These are phyloP conservation scores for Isotomurus palustris DNA, from an alignment of 2,888 invertebrate species.

Conservation along the genomic window DNA sequence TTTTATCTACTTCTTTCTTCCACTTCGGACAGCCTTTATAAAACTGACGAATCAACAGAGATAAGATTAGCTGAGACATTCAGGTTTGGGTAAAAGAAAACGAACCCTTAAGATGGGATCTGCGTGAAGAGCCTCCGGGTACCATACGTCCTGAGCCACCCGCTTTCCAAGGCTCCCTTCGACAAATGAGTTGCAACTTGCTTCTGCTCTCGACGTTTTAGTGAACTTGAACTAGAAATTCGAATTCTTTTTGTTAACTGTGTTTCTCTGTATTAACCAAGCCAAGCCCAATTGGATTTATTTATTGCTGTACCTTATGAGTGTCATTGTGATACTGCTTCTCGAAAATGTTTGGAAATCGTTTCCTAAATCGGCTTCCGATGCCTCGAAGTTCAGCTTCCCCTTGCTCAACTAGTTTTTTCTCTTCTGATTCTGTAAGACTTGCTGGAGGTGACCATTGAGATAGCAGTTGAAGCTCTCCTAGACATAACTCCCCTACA, in stretches of 20 bases:
- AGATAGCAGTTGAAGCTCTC: conserved; percentile 54
- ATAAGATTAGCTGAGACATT: conserved; percentile 32
- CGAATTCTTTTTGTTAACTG: neutral
- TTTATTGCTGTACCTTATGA: conserved; percentile 55
- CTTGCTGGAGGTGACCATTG: conserved; percentile 57
- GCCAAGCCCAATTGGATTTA: neutral
- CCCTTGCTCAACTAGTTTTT: conserved; percentile 66
- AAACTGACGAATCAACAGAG: conserved; percentile 63
- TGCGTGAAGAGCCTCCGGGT: conserved; percentile 60
- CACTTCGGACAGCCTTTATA: conserved; percentile 71
- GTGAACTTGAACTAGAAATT: conserved; percentile 67
- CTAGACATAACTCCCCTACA: conserved; percentile 46
- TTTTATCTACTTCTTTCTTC: conserved; percentile 62
- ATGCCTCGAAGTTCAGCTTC: conserved; percentile 68
- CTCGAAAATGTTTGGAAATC: conserved; percentile 63
- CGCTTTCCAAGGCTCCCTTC: conserved; percentile 70
- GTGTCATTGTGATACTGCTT: conserved; percentile 59
- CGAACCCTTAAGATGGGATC: conserved; percentile 65
- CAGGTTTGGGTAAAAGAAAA: neutral
- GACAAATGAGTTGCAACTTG: conserved; percentile 70
- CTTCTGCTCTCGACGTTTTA: conserved; percentile 67
- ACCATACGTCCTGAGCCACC: conserved; percentile 58
- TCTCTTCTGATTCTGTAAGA: conserved; percentile 56
- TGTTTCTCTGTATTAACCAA: neutral
- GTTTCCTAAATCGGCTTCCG: conserved; percentile 66